phyloP scores from a whole-genome alignment of 2,888 invertebrate genomes.

The Lepetodrilus schrolli region DNA sequence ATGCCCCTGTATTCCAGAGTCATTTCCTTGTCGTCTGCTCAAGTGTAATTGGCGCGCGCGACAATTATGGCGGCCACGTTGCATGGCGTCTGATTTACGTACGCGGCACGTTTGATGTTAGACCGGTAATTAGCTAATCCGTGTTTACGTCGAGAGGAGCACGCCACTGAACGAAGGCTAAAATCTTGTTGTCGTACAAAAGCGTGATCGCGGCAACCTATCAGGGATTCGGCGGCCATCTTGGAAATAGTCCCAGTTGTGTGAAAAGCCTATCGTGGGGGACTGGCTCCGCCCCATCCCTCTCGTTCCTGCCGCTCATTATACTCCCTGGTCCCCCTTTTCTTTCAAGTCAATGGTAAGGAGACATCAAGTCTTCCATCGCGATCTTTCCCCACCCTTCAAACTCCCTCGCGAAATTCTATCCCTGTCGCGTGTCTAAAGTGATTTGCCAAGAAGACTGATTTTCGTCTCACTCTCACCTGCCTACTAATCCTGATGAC shows the following conservation, averaged over 20 bases:
- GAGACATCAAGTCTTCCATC: neutral
- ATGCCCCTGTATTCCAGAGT: conserved; percentile 14
- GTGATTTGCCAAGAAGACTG: neutral
- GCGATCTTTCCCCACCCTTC: neutral
- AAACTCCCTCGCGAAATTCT: neutral
- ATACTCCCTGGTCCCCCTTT: neutral
- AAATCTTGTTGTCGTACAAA: conserved; percentile 16
- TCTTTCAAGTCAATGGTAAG: neutral
- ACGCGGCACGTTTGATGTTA: conserved; percentile 26
- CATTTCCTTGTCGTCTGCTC: conserved; percentile 25
- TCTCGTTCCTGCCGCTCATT: neutral
- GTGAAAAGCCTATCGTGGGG: neutral
- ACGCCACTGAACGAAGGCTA: neutral
- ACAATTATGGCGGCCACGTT: conserved; percentile 18
- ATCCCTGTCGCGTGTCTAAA: neutral
- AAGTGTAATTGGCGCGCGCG: conserved; percentile 24
- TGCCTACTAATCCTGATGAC: neutral
- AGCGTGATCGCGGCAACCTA: neutral
- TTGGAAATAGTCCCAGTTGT: neutral
- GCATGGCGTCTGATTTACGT: conserved; percentile 13
- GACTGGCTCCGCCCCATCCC: neutral
- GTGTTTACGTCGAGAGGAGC: conserved; percentile 14
- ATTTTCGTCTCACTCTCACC: neutral
- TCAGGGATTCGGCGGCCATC: conserved; percentile 13
- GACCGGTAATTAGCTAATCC: conserved; percentile 24